A percentile compares a stretch with the other conserved stretches of the same genome.
Conservation (phyloP, 1,140 invertebrate genomes). For the Physella acuta region DNA sequence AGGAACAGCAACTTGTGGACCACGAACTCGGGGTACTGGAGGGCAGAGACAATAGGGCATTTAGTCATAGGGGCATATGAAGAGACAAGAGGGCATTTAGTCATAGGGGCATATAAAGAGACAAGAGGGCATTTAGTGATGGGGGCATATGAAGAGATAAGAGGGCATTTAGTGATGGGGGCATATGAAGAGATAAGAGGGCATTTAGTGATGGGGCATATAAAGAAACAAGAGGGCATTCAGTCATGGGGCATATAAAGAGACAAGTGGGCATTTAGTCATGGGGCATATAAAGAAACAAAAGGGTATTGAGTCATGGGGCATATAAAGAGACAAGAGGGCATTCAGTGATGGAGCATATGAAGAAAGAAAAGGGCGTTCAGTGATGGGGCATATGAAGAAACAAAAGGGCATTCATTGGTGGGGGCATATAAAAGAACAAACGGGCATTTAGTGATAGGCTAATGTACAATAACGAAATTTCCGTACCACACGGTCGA, state of each 20-base stretch:
- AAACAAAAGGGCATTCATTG: no score
- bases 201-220: background rate
- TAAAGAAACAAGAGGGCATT: no score
- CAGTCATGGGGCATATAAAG: no score
- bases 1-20: conserved; percentile 37
- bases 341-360: background rate
- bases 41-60: conserved; percentile 3
- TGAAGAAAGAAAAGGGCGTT: no score
- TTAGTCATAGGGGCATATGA: background rate
- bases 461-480: no score
- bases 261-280: no score
- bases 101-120: background rate
- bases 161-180: background rate
- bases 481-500: no score
- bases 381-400: no score
- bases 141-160: background rate
- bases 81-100: background rate
- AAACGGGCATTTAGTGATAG: no score
- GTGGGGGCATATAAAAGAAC: no score
- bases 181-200: background rate
- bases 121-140: background rate
- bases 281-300: no score
- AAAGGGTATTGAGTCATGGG: no score
- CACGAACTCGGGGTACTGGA: conserved; percentile 34
- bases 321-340: background rate